Conservation (phyloP, 2,888 invertebrate genomes). For the Dolomedes plantarius region DNA sequence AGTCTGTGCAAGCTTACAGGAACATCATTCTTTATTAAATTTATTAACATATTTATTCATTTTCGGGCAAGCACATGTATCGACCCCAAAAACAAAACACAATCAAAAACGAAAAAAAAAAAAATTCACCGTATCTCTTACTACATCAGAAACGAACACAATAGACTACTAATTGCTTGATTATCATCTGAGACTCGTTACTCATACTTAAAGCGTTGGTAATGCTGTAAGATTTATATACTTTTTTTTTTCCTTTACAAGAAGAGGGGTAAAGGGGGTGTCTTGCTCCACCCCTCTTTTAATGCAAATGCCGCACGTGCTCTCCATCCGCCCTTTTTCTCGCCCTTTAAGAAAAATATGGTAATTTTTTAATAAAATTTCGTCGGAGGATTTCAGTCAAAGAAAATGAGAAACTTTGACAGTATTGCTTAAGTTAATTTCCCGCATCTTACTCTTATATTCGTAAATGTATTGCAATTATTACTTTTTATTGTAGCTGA, state of each 20-base stretch:
- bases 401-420: too few relatives aligned
- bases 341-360: background rate
- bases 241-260: background rate
- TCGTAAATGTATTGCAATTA: too few relatives aligned
- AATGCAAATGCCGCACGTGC: conserved; percentile 2
- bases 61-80: conserved; percentile 1
- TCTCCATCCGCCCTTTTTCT: conserved; percentile 11
- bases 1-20: background rate
- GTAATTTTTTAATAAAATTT: too few relatives aligned
- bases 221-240: conserved; percentile 4
- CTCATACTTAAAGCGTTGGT: conserved; percentile 22
- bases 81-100: too few relatives aligned
- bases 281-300: background rate
- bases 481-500: too few relatives aligned
- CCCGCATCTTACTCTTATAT: too few relatives aligned
- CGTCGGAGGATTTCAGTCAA: too few relatives aligned
- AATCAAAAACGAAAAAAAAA: background rate
- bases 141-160: conserved; percentile 25
- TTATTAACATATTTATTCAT: conserved; percentile 27
- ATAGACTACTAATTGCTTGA: conserved; percentile 30
- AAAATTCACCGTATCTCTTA: conserved; percentile 15
- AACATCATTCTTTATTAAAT: conserved; percentile 6
- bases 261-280: background rate
- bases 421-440: too few relatives aligned
- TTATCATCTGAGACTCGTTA: conserved; percentile 24